Conservation (phyloP, 2,888 invertebrate species). For the Tipula confusa region DNA sequence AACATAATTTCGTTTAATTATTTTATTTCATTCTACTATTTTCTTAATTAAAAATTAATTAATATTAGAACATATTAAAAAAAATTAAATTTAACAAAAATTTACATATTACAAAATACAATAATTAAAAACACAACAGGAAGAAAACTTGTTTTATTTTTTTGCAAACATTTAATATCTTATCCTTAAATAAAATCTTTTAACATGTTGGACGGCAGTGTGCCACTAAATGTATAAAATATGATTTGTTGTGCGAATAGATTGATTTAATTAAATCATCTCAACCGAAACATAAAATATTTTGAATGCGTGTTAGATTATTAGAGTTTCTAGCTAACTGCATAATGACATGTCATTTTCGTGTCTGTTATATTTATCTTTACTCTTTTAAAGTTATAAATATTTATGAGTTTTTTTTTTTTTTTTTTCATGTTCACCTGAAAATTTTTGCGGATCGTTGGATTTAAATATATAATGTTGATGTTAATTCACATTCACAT, state of each 20-base stretch:
- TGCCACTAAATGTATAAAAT: not conserved
- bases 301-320: constrained; percentile 26
- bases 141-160: not conserved
- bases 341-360: constrained; percentile 29
- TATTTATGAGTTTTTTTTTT: not conserved
- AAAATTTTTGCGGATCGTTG: constrained; percentile 25
- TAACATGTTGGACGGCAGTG: not conserved
- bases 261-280: not conserved
- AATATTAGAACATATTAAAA: not conserved
- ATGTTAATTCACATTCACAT: not conserved
- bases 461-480: not conserved
- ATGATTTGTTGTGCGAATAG: not conserved
- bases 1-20: not conserved
- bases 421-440: constrained; percentile 20
- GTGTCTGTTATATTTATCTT: constrained; percentile 1
- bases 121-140: not conserved
- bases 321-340: constrained; percentile 21
- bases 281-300: not conserved
- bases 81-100: not conserved
- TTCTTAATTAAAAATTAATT: constrained; percentile 14
- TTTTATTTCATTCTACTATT: not conserved
- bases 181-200: not conserved
- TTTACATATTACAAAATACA: not conserved
- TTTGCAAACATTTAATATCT: constrained; percentile 20
- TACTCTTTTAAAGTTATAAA: not conserved